Evolutionary conservation across 2,888 invertebrate genomes (phyloP), one percentile per base, ranked within the genome.

Genomic region (Spisula subtruncata): DNA sequence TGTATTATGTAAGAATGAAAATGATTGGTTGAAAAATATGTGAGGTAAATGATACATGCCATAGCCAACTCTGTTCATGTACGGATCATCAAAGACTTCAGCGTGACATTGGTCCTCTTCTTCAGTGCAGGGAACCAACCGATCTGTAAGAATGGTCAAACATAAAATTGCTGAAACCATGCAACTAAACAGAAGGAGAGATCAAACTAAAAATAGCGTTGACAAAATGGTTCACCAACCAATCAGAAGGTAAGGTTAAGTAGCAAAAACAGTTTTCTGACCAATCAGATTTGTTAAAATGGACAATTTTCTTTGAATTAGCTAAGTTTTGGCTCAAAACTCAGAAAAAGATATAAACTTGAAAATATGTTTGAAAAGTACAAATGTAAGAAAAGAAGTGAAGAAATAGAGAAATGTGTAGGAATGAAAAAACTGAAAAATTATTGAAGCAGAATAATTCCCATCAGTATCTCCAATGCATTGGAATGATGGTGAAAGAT

Each of bases 31-130:
- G 46, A 18, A 79, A 71, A 87, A n/a, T 83, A 88, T 84, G 80
- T 66, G 85, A 86, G 80, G 75, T 60, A 85, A 92, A 80, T 87
- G 89, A 94, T 94, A 95, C 95, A 94, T 95, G 95, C 95, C 95
- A 95, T 95, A 95, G 81, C 95, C 95, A 89, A 95, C 94, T 90
- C 94, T 93, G 89, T 93, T 91, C 86, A 93, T 90, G 90, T 92
- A 94, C 75, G 93, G 92, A 66, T 95, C 95, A 66, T 95, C 95
- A 84, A 92, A 90, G 66, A 89, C 91, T 81, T 94, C 94, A 79
- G 87, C 86, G 56, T 91, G 90, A 86, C 93, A 91, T 71, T 93
- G 93, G 32, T 91, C 92, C 41, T 95, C 95, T 81, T 94, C 95
- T 85, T 94, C 94, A 88, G 93, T 94, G 75, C 94, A 93, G 84